A percentile compares a stretch with the other conserved stretches of the same genome.
Evolutionary conservation across 2,888 invertebrate genomes (phyloP).

Genomic region (Epinotia brunnichana): DNA sequence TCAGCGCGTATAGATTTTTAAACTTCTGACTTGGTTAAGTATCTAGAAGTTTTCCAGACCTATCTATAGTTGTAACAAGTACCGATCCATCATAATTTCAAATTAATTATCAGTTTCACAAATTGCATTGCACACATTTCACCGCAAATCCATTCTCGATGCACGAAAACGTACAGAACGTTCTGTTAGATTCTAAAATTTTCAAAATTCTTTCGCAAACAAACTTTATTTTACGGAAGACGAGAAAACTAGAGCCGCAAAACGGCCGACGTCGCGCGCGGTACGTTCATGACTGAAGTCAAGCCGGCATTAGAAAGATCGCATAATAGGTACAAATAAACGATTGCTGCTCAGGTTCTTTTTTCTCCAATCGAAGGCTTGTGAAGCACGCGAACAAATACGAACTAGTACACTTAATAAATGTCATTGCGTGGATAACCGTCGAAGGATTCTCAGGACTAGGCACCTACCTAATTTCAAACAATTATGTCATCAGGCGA

Average conservation of each 20-base stretch:
- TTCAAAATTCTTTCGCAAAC: not conserved
- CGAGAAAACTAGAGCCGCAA: constrained; percentile 44
- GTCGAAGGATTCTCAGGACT: constrained; percentile 1
- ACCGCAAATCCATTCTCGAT: constrained; percentile 13
- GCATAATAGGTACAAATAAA: constrained; percentile 65
- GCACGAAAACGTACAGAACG: not conserved
- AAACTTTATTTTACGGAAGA: constrained; percentile 27
- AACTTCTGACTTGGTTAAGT: not conserved
- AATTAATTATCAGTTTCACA: constrained; percentile 7
- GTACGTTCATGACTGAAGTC: constrained; percentile 66
- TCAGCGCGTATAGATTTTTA: not conserved
- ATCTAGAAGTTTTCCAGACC: not conserved
- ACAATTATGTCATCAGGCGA: constrained; percentile 6
- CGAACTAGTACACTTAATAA: constrained; percentile 6
- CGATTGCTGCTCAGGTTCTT: constrained; percentile 57
- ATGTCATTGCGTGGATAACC: constrained; percentile 13
- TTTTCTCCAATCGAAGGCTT: constrained; percentile 49
- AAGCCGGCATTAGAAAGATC: constrained; percentile 66
- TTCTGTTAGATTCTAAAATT: not conserved
- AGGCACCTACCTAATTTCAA: not conserved
- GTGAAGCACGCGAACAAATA: constrained; percentile 41
- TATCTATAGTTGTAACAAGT: not conserved
- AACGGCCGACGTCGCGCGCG: constrained; percentile 59
- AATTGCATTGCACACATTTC: not conserved
- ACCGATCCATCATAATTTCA: not conserved